These are phyloP conservation scores for Lomographa bimaculata DNA, from an alignment of 2,888 invertebrate genomes.

Conservation along the genomic window DNA sequence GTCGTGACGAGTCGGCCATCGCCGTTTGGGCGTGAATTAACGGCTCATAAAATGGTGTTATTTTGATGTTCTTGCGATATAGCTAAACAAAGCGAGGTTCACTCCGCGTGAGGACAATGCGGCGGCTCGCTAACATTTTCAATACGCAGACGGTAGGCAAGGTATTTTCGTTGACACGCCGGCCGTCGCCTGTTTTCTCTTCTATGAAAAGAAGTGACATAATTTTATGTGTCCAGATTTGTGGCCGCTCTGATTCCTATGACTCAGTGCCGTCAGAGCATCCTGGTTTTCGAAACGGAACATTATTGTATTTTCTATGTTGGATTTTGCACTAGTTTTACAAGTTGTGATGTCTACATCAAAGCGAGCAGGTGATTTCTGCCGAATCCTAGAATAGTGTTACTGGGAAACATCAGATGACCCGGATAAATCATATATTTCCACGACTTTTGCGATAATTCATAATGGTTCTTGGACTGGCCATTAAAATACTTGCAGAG, in stretches of 20 bases:
- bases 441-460: conserved; percentile 1
- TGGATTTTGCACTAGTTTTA: conserved; percentile 12
- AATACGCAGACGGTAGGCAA: conserved; percentile 11
- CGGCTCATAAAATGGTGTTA: conserved; percentile 55
- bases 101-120: conserved; percentile 35
- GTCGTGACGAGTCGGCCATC: conserved; percentile 37
- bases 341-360: conserved; percentile 15
- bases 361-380: conserved; percentile 19
- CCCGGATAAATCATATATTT: conserved; percentile 10
- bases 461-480: conserved; percentile 13
- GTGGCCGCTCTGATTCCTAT: conserved; percentile 21
- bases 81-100: conserved; percentile 47
- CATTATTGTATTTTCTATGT: conserved; percentile 19
- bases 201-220: conserved; percentile 38
- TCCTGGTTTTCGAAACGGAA: conserved; percentile 27
- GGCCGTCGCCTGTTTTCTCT: conserved; percentile 35
- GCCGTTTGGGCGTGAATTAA: conserved; percentile 44
- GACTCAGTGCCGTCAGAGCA: conserved; percentile 30
- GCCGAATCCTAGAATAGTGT: conserved; percentile 12
- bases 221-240: conserved; percentile 32
- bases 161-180: conserved; percentile 43
- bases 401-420: conserved; percentile 13
- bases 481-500: conserved; percentile 2
- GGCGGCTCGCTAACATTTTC: conserved; percentile 17
- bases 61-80: conserved; percentile 52